These are phyloP conservation scores for Drosophila yooni DNA, from an alignment of 2,888 invertebrate genomes.

Conservation along the genomic window DNA sequence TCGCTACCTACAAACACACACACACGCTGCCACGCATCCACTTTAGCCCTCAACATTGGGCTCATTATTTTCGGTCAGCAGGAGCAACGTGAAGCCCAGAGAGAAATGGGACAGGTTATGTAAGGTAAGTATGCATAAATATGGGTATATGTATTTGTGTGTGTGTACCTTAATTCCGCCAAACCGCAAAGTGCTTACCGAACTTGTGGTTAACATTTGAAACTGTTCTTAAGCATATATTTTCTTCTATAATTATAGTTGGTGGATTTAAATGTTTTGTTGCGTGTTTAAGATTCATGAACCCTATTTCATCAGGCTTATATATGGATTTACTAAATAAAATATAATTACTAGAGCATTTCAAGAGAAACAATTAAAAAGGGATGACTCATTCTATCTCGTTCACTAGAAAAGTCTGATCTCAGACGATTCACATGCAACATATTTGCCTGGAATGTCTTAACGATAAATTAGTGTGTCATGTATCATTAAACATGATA, in stretches of 20 bases:
- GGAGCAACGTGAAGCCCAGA: constrained; percentile 23
- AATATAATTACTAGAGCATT: not conserved
- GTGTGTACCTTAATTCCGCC: constrained; percentile 51
- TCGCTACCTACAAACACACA: constrained; percentile 6
- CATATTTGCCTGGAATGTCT: not conserved
- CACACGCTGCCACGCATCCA: constrained; percentile 12
- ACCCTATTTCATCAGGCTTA: not conserved
- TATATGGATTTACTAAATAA: not conserved
- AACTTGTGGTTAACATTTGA: constrained; percentile 41
- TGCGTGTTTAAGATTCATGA: constrained; percentile 5
- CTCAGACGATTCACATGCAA: not conserved
- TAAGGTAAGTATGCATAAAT: constrained; percentile 14
- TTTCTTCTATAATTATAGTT: constrained; percentile 3
- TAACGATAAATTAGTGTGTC: not conserved
- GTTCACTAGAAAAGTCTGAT: not conserved
- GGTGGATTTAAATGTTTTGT: not conserved
- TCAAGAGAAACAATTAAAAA: not conserved
- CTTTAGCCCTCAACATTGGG: constrained; percentile 56
- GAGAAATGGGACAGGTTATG: constrained; percentile 52
- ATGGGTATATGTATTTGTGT: not conserved
- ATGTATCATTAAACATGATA: not conserved
- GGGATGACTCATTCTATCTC: not conserved
- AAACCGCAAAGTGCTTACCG: constrained; percentile 61
- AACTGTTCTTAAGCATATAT: constrained; percentile 23
- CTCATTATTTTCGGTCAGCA: constrained; percentile 76